Evolutionary conservation across 2,113 vertebrate species (phyloP), one percentile per base, ranked within the genome.

Genomic region (Dromaius novaehollandiae): DNA sequence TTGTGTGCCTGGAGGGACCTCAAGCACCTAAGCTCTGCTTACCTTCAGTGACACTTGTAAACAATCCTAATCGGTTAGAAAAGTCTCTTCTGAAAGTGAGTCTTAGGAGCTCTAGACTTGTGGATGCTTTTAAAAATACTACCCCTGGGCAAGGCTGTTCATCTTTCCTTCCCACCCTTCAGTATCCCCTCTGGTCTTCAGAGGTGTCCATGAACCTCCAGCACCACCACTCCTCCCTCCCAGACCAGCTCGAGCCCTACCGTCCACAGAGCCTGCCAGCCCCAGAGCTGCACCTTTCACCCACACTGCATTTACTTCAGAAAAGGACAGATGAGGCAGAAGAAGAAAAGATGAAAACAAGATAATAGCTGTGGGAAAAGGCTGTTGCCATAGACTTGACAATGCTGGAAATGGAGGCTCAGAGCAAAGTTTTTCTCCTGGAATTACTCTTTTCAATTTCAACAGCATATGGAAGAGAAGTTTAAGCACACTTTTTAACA

Each of bases 401-500:
- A 95, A 77, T 81, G 81, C 74, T 87, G 79, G 87, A 90, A 95
- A 96, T 25, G 80, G 85, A 96, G 80, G 82, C 89, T 76, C 2
- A 2, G 48, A 89, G 83, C 73, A 93, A 96, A 96, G 92, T 90
- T 96, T 87, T 79, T 71, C 75, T 90, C 83, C 4, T 32, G 87
- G 91, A 93, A 93, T 95, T 82, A 66, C 87, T 96, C 92, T 95
- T 93, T 94, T 96, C 93, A 95, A 63, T 92, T 81, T 88, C 92
- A 93, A 84, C 84, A 90, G 58, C 78, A 65, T 46, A 78, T 44
- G 56, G 60, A 92, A 82, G 83, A 63, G 69, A 97, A 96, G 93
- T 95, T 96, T 76, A 93, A 94, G 86, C 56, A 89, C 55, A 94
- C 82, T 89, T 93, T 88, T 75, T 66, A 96, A 89, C 88, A 94